Conservation (phyloP, 2,888 invertebrate species). For the Apodemia duryi region DNA sequence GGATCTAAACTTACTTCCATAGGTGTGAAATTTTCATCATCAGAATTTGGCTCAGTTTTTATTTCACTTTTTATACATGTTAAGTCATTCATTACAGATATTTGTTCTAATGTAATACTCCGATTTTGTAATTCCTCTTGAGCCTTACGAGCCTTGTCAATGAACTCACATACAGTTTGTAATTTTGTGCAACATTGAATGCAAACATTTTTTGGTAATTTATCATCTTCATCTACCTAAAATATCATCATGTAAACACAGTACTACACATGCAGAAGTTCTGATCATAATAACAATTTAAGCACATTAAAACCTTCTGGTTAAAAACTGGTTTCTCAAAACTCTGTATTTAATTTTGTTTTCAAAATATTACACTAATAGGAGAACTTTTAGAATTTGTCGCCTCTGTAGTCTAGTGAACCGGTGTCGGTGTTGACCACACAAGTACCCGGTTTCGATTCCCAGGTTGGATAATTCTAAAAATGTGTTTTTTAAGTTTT, state of each 20-base stretch:
- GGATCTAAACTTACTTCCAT: constrained; percentile 86
- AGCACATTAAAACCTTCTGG: too few species aligned
- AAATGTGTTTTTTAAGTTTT: too few species aligned
- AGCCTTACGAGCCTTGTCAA: constrained; percentile 81
- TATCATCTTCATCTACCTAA: constrained; percentile 83
- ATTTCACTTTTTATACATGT: constrained; percentile 33
- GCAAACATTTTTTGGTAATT: constrained; percentile 84
- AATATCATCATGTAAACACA: constrained; percentile 22
- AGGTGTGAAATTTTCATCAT: constrained; percentile 58
- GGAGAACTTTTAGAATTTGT: too few species aligned
- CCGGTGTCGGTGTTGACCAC: too few species aligned
- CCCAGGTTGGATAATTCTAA: too few species aligned
- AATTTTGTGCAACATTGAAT: constrained; percentile 81
- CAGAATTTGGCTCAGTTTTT: constrained; percentile 40
- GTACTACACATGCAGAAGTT: background rate
- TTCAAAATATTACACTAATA: too few species aligned
- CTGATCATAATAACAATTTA: too few species aligned
- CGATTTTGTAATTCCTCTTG: constrained; percentile 76
- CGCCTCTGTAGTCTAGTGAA: too few species aligned
- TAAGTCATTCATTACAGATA: constrained; percentile 24
- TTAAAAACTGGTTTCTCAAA: too few species aligned
- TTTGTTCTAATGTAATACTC: constrained; percentile 53
- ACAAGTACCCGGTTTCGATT: too few species aligned
- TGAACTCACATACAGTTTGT: constrained; percentile 83
- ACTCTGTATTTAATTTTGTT: too few species aligned